These are phyloP conservation scores for Papilio demoleus DNA, from an alignment of 2,888 invertebrate species.

Conservation along the genomic window DNA sequence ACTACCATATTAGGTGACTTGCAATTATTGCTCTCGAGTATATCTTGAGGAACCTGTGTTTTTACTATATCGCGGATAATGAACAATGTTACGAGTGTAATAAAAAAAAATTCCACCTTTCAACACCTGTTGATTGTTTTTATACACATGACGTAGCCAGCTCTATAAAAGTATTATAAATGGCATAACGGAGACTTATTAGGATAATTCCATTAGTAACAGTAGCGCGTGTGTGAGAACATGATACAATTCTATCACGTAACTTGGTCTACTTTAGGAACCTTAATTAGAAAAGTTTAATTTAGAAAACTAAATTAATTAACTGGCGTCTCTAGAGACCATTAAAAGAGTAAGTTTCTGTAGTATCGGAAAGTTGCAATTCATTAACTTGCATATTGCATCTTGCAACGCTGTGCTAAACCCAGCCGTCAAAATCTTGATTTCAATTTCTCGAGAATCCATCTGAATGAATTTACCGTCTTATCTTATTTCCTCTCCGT, in stretches of 20 bases:
- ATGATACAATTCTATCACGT: not conserved
- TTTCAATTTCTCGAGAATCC: not conserved
- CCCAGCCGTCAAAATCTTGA: not conserved
- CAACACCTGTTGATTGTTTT: not conserved
- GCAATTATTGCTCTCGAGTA: no score
- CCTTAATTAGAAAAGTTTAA: not conserved
- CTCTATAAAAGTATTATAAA: not conserved
- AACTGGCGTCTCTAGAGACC: not conserved
- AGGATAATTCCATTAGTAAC: not conserved
- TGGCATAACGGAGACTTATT: not conserved
- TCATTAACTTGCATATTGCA: not conserved
- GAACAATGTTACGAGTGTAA: no score
- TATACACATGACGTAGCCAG: not conserved
- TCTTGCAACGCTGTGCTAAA: not conserved
- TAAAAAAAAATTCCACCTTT: not conserved
- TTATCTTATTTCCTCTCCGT: conserved; percentile 8
- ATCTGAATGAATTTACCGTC: not conserved
- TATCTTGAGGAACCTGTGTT: no score
- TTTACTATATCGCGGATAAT: no score
- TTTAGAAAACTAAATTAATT: not conserved
- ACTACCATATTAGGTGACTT: no score
- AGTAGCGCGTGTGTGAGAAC: not conserved
- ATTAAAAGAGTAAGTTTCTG: not conserved
- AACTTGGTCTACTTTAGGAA: not conserved
- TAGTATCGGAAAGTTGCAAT: not conserved